Conservation (phyloP, 2,797 vertebrate species). For the Yasuhikotakia modesta region DNA sequence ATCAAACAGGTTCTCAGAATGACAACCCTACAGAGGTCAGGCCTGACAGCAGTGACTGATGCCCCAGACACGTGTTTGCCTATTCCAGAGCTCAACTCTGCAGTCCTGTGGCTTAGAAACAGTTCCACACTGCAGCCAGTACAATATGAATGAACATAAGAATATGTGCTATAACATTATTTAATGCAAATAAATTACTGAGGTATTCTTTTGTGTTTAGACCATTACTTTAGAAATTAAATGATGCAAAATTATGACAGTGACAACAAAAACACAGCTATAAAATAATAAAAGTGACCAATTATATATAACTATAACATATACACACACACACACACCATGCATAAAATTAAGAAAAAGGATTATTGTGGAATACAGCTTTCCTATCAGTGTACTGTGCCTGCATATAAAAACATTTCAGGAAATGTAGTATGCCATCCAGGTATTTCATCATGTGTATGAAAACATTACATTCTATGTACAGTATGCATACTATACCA, state of each 20-base stretch:
- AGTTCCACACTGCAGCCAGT: not conserved
- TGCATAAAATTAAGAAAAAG: too few relatives aligned
- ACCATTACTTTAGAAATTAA: not conserved
- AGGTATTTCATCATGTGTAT: too few relatives aligned
- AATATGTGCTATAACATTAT: not conserved
- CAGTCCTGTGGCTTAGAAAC: not conserved
- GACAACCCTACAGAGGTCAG: slow-evolving; percentile 51
- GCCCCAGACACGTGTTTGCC: not conserved
- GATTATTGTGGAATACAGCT: too few relatives aligned
- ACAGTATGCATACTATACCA: not conserved
- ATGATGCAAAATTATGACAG: too few relatives aligned
- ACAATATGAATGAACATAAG: not conserved
- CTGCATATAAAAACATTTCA: too few relatives aligned
- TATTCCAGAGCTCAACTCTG: not conserved
- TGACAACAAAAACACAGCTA: too few relatives aligned
- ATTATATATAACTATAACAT: too few relatives aligned
- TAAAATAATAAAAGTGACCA: too few relatives aligned
- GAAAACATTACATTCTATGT: too few relatives aligned
- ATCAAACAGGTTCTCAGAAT: slow-evolving; percentile 13
- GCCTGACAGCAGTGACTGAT: slow-evolving; percentile 24
- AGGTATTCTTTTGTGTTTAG: not conserved
- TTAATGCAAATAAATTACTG: not conserved
- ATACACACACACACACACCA: too few relatives aligned
- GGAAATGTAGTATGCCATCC: too few relatives aligned
- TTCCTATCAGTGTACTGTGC: too few relatives aligned